phyloP scores from a whole-genome alignment of 2,888 invertebrate genomes.

The Gymnosoma rotundatum region DNA sequence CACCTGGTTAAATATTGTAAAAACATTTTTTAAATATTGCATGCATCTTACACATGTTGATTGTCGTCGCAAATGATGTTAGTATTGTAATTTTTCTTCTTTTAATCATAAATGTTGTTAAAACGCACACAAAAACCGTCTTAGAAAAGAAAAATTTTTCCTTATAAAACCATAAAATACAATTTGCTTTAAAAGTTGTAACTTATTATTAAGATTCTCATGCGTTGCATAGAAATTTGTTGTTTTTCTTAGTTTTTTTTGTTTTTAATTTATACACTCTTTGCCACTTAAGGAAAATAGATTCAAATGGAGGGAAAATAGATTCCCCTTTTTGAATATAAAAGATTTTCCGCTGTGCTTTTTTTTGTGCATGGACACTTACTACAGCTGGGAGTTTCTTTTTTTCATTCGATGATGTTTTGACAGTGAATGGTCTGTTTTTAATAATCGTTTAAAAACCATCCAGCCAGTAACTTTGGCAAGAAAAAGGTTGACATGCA shows the following conservation, averaged over 20 bases:
- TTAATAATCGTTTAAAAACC: slow-evolving; percentile 5
- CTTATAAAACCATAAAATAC: slow-evolving; percentile 28
- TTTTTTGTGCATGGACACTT: slow-evolving; percentile 5
- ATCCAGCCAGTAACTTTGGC: background rate
- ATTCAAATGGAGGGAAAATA: slow-evolving; percentile 25
- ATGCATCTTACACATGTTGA: slow-evolving; percentile 65
- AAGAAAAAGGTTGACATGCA: slow-evolving; percentile 63
- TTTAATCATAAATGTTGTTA: slow-evolving; percentile 63
- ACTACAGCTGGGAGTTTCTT: slow-evolving; percentile 58
- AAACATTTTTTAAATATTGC: slow-evolving; percentile 49
- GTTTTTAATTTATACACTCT: slow-evolving; percentile 12
- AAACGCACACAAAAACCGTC: slow-evolving; percentile 49
- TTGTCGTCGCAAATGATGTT: slow-evolving; percentile 67
- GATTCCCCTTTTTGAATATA: slow-evolving; percentile 29
- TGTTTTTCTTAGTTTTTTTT: background rate
- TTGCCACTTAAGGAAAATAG: slow-evolving; percentile 56
- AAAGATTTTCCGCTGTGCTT: slow-evolving; percentile 49
- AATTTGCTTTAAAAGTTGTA: slow-evolving; percentile 49
- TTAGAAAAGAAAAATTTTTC: slow-evolving; percentile 18
- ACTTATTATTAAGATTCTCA: slow-evolving; percentile 63
- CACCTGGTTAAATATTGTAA: slow-evolving; percentile 1
- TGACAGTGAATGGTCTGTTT: slow-evolving; percentile 13
- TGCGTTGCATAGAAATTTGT: slow-evolving; percentile 58
- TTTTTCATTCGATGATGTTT: slow-evolving; percentile 38
- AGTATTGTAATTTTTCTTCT: slow-evolving; percentile 65